Conservation (phyloP, 2,113 vertebrate genomes). For the Pseudonaja textilis region DNA sequence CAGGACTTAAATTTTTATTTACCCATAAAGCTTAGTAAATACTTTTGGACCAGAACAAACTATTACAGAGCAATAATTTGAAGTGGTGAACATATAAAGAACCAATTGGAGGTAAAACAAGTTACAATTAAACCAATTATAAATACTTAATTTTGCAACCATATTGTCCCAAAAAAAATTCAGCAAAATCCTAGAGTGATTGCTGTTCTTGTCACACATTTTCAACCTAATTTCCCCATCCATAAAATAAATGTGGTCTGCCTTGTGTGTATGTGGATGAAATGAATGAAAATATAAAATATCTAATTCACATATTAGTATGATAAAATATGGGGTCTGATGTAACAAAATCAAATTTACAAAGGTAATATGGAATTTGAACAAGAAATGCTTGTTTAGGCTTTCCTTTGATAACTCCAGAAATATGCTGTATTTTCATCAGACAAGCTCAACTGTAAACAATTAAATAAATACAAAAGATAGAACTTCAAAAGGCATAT, state of each 20-base stretch:
- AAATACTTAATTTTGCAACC: background rate
- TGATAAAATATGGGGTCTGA: background rate
- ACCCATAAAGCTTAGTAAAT: background rate
- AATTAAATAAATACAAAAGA: conserved; percentile 47
- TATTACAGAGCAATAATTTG: background rate
- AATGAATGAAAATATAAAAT: background rate
- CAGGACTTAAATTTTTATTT: background rate
- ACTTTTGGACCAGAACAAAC: background rate
- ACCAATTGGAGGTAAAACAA: background rate
- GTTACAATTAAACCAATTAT: background rate
- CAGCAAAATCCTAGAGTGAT: background rate
- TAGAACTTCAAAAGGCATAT: conserved; percentile 39
- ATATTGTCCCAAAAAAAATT: background rate
- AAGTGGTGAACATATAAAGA: background rate
- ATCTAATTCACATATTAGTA: background rate
- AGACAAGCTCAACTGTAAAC: conserved; percentile 31
- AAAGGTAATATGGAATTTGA: background rate
- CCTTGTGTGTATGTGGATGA: background rate
- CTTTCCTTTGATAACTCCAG: background rate
- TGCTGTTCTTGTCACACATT: background rate
- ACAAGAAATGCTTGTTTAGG: conserved; percentile 31
- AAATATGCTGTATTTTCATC: conserved; percentile 32
- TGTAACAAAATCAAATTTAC: conserved; percentile 12
- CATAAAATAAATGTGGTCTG: background rate
- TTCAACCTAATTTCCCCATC: background rate